A percentile compares a stretch with the other conserved stretches of the same genome.
Conservation (phyloP, 2,888 invertebrate genomes). For the Drepana falcataria region DNA sequence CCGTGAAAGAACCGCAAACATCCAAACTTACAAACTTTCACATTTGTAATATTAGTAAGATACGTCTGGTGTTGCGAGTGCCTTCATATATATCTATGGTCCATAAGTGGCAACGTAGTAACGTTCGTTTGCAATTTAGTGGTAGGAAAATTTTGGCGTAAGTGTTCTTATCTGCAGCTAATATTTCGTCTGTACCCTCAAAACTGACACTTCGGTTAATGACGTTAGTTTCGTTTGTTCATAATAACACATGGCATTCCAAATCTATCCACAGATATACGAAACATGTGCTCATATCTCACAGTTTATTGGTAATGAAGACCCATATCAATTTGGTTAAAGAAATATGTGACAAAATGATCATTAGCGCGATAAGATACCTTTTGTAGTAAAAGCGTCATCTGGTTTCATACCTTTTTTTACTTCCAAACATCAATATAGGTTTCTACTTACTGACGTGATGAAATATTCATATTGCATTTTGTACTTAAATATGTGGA, state of each 20-base stretch:
- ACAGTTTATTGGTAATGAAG: conserved; percentile 29
- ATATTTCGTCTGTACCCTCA: too few relatives aligned
- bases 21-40: too few relatives aligned
- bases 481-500: conserved; percentile 5
- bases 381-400: conserved; percentile 30
- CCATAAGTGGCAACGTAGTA: too few relatives aligned
- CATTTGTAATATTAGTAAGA: too few relatives aligned
- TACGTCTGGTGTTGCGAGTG: too few relatives aligned
- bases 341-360: conserved; percentile 33
- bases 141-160: too few relatives aligned
- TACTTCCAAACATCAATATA: conserved; percentile 19
- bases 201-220: too few relatives aligned
- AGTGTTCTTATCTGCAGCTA: too few relatives aligned
- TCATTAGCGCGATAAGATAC: conserved; percentile 40
- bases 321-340: conserved; percentile 42
- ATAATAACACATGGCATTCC: conserved; percentile 14
- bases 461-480: conserved; percentile 1
- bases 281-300: conserved; percentile 10
- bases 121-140: too few relatives aligned
- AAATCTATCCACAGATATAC: neutral
- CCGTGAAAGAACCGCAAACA: too few relatives aligned
- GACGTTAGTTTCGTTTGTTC: too few relatives aligned
- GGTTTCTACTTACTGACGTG: conserved; percentile 28
- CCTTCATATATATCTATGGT: too few relatives aligned
- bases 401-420: conserved; percentile 35